Conservation (phyloP, 2,888 invertebrate species). For the Acronicta psi region DNA sequence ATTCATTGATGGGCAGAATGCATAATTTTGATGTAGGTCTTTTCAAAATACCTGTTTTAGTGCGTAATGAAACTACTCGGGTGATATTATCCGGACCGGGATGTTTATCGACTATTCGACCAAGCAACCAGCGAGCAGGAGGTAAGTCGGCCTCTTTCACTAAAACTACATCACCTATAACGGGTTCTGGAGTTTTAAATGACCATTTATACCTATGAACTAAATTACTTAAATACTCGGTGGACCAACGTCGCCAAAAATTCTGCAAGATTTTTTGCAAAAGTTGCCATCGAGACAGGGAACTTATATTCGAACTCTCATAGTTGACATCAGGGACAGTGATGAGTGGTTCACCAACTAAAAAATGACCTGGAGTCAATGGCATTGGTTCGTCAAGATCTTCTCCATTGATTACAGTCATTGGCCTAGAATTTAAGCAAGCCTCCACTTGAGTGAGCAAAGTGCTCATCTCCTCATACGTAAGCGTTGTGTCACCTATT, state of each 20-base stretch:
- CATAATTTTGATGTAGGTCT: too few relatives aligned
- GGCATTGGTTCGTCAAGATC: constrained; percentile 10
- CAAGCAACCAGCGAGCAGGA: constrained; percentile 6
- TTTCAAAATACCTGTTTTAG: too few relatives aligned
- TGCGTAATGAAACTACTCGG: too few relatives aligned
- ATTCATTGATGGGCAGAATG: too few relatives aligned
- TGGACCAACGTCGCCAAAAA: constrained; percentile 14
- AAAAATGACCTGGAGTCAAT: constrained; percentile 13
- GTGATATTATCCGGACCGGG: too few relatives aligned
- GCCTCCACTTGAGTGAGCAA: constrained; percentile 9
- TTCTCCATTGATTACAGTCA: constrained; percentile 6
- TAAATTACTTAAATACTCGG: constrained; percentile 2
- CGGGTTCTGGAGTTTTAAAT: too few relatives aligned
- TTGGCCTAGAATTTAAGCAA: constrained; percentile 11
- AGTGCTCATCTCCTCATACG: neutral
- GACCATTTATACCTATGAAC: too few relatives aligned
- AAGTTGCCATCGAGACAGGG: too few relatives aligned
- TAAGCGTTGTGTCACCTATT: too few relatives aligned
- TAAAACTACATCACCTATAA: too few relatives aligned
- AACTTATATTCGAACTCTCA: too few relatives aligned
- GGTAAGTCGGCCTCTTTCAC: neutral
- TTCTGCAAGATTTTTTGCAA: constrained; percentile 3
- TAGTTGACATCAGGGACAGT: constrained; percentile 2
- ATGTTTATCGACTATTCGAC: neutral
- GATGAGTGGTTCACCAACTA: constrained; percentile 6